These are phyloP conservation scores for Steinernema carpocapsae DNA, from an alignment of 2,888 invertebrate species.

Conservation along the genomic window DNA sequence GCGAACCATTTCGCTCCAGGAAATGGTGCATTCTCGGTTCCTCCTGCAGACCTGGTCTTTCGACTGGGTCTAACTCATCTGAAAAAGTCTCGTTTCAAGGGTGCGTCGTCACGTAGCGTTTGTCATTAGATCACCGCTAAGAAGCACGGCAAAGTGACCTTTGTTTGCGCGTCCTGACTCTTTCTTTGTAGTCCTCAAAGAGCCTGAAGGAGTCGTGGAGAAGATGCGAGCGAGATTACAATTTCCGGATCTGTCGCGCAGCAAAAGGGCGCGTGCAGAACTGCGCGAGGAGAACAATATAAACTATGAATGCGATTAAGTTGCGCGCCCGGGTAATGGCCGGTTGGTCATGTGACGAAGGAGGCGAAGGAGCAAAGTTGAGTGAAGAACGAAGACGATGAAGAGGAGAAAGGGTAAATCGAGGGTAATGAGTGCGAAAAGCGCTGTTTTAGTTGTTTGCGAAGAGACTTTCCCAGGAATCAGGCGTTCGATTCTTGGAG, in stretches of 20 bases:
- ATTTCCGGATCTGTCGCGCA: conserved; percentile 11
- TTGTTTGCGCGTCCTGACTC: too few species aligned
- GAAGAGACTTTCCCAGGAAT: too few species aligned
- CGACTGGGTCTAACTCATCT: conserved; percentile 20
- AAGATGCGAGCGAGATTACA: conserved; percentile 18
- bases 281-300: conserved; percentile 27
- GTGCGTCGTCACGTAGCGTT: not conserved
- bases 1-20: conserved; percentile 29
- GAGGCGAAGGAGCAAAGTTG: not conserved
- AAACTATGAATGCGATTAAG: conserved; percentile 34
- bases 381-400: not conserved
- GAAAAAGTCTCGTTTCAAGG: not conserved
- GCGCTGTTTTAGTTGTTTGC: too few species aligned
- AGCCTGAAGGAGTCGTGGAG: not conserved
- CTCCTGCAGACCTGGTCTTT: not conserved
- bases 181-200: not conserved
- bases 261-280: conserved; percentile 27
- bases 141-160: not conserved
- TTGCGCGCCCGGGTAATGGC: conserved; percentile 11
- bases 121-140: not conserved
- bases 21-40: conserved; percentile 14
- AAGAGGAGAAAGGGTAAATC: not conserved
- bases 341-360: conserved; percentile 13
- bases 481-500: too few species aligned
- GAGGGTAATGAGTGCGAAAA: not conserved